A percentile compares a stretch with the other conserved stretches of the same genome.
phyloP scores from a whole-genome alignment of 2,113 vertebrate genomes.

The Neolamprologus kungweensis region DNA sequence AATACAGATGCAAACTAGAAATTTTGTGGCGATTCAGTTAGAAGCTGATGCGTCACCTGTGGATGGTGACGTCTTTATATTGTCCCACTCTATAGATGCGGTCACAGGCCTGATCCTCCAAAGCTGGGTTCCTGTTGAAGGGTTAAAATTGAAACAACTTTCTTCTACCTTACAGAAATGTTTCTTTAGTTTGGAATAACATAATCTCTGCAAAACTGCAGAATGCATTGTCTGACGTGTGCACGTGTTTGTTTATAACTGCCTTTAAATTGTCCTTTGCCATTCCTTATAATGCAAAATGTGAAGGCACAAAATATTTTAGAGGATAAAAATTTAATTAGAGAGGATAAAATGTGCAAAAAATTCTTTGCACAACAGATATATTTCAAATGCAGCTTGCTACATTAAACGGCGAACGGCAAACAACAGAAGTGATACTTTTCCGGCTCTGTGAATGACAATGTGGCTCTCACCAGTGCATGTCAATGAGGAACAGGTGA shows the following conservation, averaged over 20 bases:
- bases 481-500: conserved; percentile 94
- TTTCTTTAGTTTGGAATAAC: not conserved
- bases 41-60: conserved; percentile 71
- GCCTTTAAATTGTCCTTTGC: not conserved
- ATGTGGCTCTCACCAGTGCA: conserved; percentile 83
- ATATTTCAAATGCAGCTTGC: not conserved
- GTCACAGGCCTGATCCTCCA: conserved; percentile 96
- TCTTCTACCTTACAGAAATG: not conserved
- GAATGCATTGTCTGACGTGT: not conserved
- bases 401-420: not conserved
- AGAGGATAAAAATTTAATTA: not conserved
- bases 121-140: conserved; percentile 85
- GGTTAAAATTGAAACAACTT: not conserved
- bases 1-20: not conserved
- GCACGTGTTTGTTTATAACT: not conserved
- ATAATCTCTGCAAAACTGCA: not conserved
- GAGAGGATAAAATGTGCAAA: not conserved
- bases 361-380: not conserved
- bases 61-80: conserved; percentile 83
- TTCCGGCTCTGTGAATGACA: not conserved
- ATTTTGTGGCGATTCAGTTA: not conserved
- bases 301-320: not conserved
- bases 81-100: conserved; percentile 94
- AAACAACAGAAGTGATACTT: not conserved
- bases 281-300: not conserved